phyloP scores from a whole-genome alignment of 2,113 vertebrate genomes.

The western clawed frog (Xenopus tropicalis) region UCB_Xtro_10.0 CM004450.2:142349501-142350000 shows the following conservation, averaged over 20 bases:
- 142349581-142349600: background rate
- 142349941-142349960: too few species aligned
- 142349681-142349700: background rate
- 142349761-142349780: too few species aligned
- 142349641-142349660: background rate
- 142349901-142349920: background rate
- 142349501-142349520: constrained; percentile 25
- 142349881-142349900: background rate
- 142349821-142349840: constrained; percentile 1
- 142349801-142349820: background rate
- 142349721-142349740: too few species aligned
- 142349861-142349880: background rate
- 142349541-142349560: background rate
- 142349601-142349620: background rate
- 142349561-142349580: background rate
- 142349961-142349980: too few species aligned
- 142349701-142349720: too few species aligned
- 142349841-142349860: background rate
- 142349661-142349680: background rate
- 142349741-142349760: too few species aligned
- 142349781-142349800: too few species aligned
- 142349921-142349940: background rate
- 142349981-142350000: too few species aligned
- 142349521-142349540: background rate
- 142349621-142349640: background rate